Evolutionary conservation across 2,888 invertebrate species (phyloP), one percentile per base, ranked within the genome.

Genomic region (Cephonodes hylas): DNA sequence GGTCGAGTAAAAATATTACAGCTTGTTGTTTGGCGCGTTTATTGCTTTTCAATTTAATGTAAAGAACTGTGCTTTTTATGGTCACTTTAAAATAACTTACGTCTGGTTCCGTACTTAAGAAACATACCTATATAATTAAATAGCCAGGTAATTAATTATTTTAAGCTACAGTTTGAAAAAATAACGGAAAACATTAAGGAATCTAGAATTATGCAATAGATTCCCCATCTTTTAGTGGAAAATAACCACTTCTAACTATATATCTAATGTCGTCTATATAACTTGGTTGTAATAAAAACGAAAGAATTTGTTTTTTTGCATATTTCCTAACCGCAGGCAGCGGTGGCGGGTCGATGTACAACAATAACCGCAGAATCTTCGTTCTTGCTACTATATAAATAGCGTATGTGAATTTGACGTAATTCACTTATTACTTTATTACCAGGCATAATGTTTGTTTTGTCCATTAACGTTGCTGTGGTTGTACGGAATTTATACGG

Each of bases 351-450:
- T 80, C 69, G 81, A 70, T 75, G 82, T 64, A 18, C 58, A 61
- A 53, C 57, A 66, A n/a, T n/a, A n/a, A 84, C 84, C 84, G 75
- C 84, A 83, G 63, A 61, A 69, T 76, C 71, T 76, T 76, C 65
- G 76, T 77, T 76, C 69, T 71, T 65, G 63, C 69, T 48, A 72
- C 38, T 38, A n/a, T n/a, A 38, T 38, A 38, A 38, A 38, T 38
- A n/a, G 66, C 67, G 69, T 72, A 74, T 74, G 72, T 64, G 74
- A 76, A 74, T 75, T 74, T 74, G 71, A 71, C 65, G 73, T 74
- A 66, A 72, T 76, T 73, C n/a, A n/a, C n/a, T n/a, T n/a, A n/a
- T n/a, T 71, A 63, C 70, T 53, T 53, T 31, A 53, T 53, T 20
- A 31, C 27, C 31, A 27, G 8, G 18, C 31, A 3, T 53, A 53